Evolutionary conservation across 2,113 vertebrate genomes (phyloP), one percentile per base, ranked within the genome.

Genomic region (Nicator chloris): DNA sequence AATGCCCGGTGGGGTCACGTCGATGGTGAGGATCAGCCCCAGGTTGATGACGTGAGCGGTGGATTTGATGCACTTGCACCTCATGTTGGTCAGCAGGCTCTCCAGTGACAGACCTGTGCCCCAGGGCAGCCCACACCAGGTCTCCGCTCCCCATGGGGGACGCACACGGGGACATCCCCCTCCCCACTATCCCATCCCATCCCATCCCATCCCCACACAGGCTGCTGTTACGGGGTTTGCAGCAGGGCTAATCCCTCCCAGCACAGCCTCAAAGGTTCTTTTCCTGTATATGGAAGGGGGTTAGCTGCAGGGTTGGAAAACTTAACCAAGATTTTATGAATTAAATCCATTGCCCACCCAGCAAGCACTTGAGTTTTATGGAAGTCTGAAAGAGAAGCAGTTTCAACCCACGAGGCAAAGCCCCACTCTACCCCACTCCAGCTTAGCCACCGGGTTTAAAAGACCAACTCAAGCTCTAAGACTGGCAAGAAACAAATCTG

Each of bases 1-100:
- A 21, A 96, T 82, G 1, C 96, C 94, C 0, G 83, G 94, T 0
- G 94, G 88, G 1, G 53, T 82, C 2, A 96, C 54, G 0, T 97
- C 91, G 4, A 97, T 94, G 83, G 89, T 30, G 1, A 94, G 81
- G 71, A 97, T 94, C 21, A 91, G 79, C 64, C 95, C 92, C 71
- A 92, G 9, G 56, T 11, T 82, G 94, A 97, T 56, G 84, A 94
- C 44, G 7, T 33, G 86, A 51, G 95, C 5, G 0, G 96, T 96
- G 11, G 90, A 64, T 69, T 96, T 97, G 94, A 96, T 65, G 89
- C 96, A 97, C 73, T 95, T 97, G 87, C 96, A 97, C 84, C 75
- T 95, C 94, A 91, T 94, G 84, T 89, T 93, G 82, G 89, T 92
- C 80, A 97, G 71, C 39, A 96, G 95, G 91, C 96, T 96, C 92